Evolutionary conservation across 30 jellyfish, hydroid and myxozoan species (phyloP), one percentile per base, ranked within the genome.

Genomic region (Aurelia aurita): DNA sequence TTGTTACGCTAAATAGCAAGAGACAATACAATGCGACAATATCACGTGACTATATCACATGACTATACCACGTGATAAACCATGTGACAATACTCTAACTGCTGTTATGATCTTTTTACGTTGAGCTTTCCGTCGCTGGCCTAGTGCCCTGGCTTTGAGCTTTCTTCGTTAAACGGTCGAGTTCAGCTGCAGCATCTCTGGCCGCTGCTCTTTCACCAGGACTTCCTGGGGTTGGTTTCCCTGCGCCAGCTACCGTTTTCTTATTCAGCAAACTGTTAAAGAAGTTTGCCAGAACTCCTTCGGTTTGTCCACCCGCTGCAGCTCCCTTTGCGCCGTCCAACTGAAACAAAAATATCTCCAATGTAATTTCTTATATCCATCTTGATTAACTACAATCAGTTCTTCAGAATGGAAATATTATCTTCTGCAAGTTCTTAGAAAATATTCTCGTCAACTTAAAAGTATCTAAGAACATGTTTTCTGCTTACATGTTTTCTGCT

Each of bases 111-210:
- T 3, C 9, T 6, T 9, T 28, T 68, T 69, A 81, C 94, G 94
- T 84, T 26, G 94, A 72, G 46, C 86, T 71, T 63, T 90, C 96
- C 14, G 84, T 66, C 23, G 96, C 60, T 7, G 72, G 82, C 47
- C 90, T 79, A 23, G 58, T 46, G n/a, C 39, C 68, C 58, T 85
- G 87, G 67, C 83, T 65, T 55, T 77, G 90, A 3, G 98, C 81
- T 73, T 91, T 91, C 72, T 84, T 87, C 25, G 97, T 77, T 90
- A 95, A 63, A 39, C 95, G 70, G 72, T 95, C 99, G 10, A 95
- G 97, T 80, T 95, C 99, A 13, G 99, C 99, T n/a, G 95, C 98
- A 27, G 93, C 97, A 61, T 89, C 99, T 35, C 99, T 89, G 21
- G 49, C 88, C 12, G 95, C 92, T 2, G 93, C 93, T 15, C 97